Conservation (phyloP, 2,888 invertebrate species). For the Volucella inflata region DNA sequence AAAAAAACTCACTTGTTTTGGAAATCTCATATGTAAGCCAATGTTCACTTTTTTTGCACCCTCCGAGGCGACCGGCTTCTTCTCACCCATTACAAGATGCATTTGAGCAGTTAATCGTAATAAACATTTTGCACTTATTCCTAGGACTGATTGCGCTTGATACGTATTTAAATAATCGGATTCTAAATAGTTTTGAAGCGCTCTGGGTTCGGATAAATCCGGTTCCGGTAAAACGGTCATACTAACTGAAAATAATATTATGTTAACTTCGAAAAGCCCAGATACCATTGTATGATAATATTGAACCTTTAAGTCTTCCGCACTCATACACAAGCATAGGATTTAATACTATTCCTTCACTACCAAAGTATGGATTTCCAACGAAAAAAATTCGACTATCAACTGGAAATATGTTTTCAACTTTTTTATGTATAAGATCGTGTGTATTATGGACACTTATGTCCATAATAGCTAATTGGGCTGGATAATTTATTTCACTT, state of each 20-base stretch:
- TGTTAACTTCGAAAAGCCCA: background rate
- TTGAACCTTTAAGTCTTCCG: slow-evolving; percentile 81
- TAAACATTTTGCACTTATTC: slow-evolving; percentile 88
- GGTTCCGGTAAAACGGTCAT: slow-evolving; percentile 81
- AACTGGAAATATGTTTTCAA: slow-evolving; percentile 87
- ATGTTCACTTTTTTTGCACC: slow-evolving; percentile 87
- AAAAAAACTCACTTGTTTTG: slow-evolving; percentile 87
- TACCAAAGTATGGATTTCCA: slow-evolving; percentile 91
- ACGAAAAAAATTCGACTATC: slow-evolving; percentile 90
- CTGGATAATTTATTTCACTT: slow-evolving; percentile 87
- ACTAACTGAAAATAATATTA: slow-evolving; percentile 77
- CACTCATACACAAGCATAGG: slow-evolving; percentile 80
- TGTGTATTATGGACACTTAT: slow-evolving; percentile 81
- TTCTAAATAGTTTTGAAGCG: slow-evolving; percentile 78
- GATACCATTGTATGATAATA: background rate
- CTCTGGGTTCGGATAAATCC: slow-evolving; percentile 77
- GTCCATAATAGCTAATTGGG: slow-evolving; percentile 80
- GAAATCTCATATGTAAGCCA: slow-evolving; percentile 96
- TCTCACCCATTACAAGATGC: slow-evolving; percentile 86
- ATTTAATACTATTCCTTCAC: slow-evolving; percentile 88
- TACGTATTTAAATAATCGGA: slow-evolving; percentile 79
- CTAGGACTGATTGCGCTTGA: slow-evolving; percentile 82
- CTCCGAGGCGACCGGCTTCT: slow-evolving; percentile 82
- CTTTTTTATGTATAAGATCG: slow-evolving; percentile 81
- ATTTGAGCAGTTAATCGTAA: slow-evolving; percentile 95